Base-by-base conservation (phyloP, 2,888 invertebrate genomes). In the Antitype chi region DNA sequence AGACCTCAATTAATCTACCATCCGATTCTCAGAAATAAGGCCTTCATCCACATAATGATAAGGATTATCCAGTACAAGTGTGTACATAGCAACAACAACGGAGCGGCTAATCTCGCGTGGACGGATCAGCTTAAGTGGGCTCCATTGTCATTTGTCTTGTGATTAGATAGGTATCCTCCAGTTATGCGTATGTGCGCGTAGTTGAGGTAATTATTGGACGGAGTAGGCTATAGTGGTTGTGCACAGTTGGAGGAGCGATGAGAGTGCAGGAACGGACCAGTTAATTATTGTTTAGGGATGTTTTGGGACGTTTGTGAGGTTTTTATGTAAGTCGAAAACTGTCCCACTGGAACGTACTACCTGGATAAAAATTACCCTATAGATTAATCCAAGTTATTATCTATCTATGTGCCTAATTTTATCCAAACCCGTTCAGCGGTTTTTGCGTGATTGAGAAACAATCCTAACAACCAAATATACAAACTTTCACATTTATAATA, bases 91-190 rank as follows among this genome's bases (percentile, higher is more conserved):
- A 82, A 81, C 74, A 80, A 83, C 76, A 74, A 60, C 78, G 60
- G 63, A 73, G 72, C 59, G 83, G 87, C 87, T 91, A 89, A 92
- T 91, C 89, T 89, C 76, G 76, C 85, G 87, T 85, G 84, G 85
- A 88, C 87, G 87, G 90, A 88, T 89, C 88, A 89, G 87, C 85
- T 88, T 89, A 90, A 90, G 87, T 89, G 89, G 86, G 79, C 89
- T 88, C 87, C 66, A 84, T 80, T 84, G 86, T 88, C 89, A 87
- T 90, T 91, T 90, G 89, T 91, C 87, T 89, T 85, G 86, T 87
- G 87, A 90, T 89, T 89, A 90, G 82, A 78, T 80, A 88, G 81
- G 68, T 75, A 76, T 78, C 62, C 75, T 76, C 76, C 66, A 69
- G 64, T 70, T 84, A 77, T 73, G 57, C 59, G 32, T 75, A 60